These are phyloP conservation scores for Helicoverpa assulta DNA, from an alignment of 2,888 invertebrate species.

Conservation along the genomic window DNA sequence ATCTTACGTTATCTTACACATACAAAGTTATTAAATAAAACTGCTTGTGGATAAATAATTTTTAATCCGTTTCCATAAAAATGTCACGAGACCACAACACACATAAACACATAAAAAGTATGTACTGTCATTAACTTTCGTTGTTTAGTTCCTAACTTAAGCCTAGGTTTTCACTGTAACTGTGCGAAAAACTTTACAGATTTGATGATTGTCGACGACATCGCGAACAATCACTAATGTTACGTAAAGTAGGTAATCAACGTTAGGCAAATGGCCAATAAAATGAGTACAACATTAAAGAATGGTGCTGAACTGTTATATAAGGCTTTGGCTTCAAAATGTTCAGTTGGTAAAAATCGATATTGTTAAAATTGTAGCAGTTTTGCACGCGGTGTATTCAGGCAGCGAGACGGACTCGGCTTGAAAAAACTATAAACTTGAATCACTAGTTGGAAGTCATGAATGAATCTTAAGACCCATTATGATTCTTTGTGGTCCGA, in stretches of 20 bases:
- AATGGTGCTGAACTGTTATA: slow-evolving; percentile 30
- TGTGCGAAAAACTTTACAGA: slow-evolving; percentile 36
- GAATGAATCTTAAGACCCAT: not conserved
- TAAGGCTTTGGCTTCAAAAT: slow-evolving; percentile 39
- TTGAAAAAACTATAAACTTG: not conserved
- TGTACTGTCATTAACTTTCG: slow-evolving; percentile 5
- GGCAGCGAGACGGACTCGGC: not conserved
- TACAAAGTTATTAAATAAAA: slow-evolving; percentile 18
- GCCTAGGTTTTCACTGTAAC: slow-evolving; percentile 28
- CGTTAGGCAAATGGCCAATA: slow-evolving; percentile 55
- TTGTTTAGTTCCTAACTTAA: slow-evolving; percentile 10
- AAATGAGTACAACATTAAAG: slow-evolving; percentile 40
- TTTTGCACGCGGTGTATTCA: slow-evolving; percentile 8
- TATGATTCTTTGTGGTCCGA: not conserved
- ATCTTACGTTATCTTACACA: slow-evolving; percentile 10
- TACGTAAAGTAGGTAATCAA: slow-evolving; percentile 52
- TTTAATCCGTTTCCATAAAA: slow-evolving; percentile 13
- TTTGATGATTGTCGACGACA: slow-evolving; percentile 30
- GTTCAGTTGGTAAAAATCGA: slow-evolving; percentile 37
- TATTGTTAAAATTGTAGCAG: slow-evolving; percentile 7
- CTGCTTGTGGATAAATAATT: slow-evolving; percentile 13
- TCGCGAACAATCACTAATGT: slow-evolving; percentile 44
- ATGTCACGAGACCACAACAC: not conserved
- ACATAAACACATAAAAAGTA: slow-evolving; percentile 1
- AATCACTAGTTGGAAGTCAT: too few relatives aligned